phyloP scores from a whole-genome alignment of 1,140 invertebrate species.

The Meloidogyne hapla region DNA sequence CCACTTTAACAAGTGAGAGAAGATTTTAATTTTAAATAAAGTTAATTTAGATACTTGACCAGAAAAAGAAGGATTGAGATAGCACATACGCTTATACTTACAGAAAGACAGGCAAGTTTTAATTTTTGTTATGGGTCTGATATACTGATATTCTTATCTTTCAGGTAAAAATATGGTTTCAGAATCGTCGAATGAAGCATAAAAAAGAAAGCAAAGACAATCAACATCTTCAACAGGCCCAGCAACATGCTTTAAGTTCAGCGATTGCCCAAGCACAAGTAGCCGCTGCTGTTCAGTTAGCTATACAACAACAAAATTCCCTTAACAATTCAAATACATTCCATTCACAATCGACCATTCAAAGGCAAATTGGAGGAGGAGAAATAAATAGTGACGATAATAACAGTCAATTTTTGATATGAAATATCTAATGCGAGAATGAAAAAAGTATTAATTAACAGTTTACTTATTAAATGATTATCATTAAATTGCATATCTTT shows the following conservation, averaged over 20 bases:
- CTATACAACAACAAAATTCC: constrained; percentile 12
- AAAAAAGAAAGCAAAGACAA: constrained; percentile 43
- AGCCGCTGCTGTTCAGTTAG: neutral
- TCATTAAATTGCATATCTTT: neutral
- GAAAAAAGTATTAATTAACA: too few species aligned
- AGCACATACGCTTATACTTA: constrained; percentile 80
- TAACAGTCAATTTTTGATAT: neutral
- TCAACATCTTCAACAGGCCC: constrained; percentile 16
- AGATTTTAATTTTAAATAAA: constrained; percentile 66
- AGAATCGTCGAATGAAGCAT: constrained; percentile 52
- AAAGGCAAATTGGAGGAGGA: constrained; percentile 15
- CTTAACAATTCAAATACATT: neutral
- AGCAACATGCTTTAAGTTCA: constrained; percentile 12
- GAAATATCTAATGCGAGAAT: too few species aligned
- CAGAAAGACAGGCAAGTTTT: constrained; percentile 77
- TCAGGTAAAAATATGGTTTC: constrained; percentile 76
- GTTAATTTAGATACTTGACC: constrained; percentile 66
- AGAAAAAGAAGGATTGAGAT: constrained; percentile 79
- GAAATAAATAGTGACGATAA: neutral
- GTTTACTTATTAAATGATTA: too few species aligned
- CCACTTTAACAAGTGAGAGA: constrained; percentile 84
- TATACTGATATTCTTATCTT: constrained; percentile 27
- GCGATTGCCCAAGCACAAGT: constrained; percentile 25
- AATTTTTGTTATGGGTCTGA: neutral
- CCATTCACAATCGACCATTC: constrained; percentile 26